phyloP scores from a whole-genome alignment of 2,797 vertebrate species.

The Clangula hyemalis region DNA sequence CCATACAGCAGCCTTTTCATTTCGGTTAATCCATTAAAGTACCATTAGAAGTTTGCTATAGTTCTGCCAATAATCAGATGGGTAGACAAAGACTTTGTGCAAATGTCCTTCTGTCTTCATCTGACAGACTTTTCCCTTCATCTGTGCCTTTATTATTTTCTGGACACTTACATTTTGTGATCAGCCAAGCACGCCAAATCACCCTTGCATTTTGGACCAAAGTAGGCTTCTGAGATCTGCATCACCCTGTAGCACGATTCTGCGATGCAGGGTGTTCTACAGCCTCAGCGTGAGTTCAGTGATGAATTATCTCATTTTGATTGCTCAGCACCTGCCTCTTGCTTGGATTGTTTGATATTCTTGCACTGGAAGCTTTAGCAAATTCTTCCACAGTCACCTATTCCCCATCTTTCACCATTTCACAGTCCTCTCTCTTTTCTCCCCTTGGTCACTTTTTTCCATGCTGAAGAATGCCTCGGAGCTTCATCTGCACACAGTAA shows the following conservation, averaged over 20 bases:
- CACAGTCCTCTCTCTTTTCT: background rate
- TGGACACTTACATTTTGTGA: background rate
- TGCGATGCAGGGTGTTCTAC: background rate
- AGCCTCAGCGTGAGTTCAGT: background rate
- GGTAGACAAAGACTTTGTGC: background rate
- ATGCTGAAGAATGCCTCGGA: background rate
- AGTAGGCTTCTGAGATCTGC: background rate
- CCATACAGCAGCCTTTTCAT: background rate
- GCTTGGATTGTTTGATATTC: background rate
- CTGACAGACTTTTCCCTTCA: background rate
- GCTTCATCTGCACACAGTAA: background rate
- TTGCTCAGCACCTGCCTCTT: background rate
- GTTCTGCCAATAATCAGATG: background rate
- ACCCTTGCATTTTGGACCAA: background rate
- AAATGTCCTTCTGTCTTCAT: background rate
- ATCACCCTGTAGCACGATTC: background rate
- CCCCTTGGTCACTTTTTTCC: background rate
- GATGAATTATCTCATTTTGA: background rate
- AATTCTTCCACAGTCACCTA: background rate
- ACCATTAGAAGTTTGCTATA: background rate
- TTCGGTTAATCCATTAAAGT: background rate
- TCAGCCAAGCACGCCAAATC: background rate
- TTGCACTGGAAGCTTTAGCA: background rate
- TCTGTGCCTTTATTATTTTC: background rate
- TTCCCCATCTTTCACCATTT: background rate